A percentile compares a stretch with the other conserved stretches of the same genome.
Evolutionary conservation across 2,113 vertebrate genomes (phyloP).

Genomic region (Tachysurus fulvidraco): DNA sequence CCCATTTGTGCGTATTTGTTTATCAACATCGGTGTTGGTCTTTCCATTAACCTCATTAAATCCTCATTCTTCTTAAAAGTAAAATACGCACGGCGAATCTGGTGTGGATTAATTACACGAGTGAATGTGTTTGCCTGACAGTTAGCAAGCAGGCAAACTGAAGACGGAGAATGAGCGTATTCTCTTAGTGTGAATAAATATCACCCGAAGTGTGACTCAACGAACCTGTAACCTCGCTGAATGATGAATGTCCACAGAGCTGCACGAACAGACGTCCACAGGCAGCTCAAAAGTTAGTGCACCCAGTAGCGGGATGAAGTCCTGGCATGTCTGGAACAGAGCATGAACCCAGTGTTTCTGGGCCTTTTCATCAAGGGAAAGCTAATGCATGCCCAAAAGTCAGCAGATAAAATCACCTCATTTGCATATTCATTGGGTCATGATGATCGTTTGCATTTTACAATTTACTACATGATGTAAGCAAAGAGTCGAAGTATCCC

Average conservation of each 20-base stretch:
- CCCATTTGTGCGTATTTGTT: neutral
- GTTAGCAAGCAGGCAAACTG: neutral
- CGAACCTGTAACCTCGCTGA: neutral
- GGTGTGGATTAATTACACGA: neutral
- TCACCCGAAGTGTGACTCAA: neutral
- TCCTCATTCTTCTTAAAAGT: constrained; percentile 15
- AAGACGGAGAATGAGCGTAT: neutral
- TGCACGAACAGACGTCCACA: neutral
- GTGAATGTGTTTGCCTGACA: constrained; percentile 21
- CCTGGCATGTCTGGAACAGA: neutral
- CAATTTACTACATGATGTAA: neutral
- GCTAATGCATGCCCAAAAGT: neutral
- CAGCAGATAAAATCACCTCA: neutral
- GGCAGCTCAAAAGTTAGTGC: neutral
- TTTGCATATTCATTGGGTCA: neutral
- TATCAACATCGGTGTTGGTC: constrained; percentile 41
- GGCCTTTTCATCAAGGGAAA: neutral
- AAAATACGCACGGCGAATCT: constrained; percentile 35
- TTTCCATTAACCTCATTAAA: constrained; percentile 40
- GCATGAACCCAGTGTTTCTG: neutral
- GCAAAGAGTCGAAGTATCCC: too few relatives aligned
- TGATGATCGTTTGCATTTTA: neutral
- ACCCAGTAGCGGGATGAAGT: neutral
- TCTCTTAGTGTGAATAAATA: neutral
- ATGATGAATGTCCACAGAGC: neutral